Conservation (phyloP, 2,113 vertebrate genomes). For the Corythaeola cristata region DNA sequence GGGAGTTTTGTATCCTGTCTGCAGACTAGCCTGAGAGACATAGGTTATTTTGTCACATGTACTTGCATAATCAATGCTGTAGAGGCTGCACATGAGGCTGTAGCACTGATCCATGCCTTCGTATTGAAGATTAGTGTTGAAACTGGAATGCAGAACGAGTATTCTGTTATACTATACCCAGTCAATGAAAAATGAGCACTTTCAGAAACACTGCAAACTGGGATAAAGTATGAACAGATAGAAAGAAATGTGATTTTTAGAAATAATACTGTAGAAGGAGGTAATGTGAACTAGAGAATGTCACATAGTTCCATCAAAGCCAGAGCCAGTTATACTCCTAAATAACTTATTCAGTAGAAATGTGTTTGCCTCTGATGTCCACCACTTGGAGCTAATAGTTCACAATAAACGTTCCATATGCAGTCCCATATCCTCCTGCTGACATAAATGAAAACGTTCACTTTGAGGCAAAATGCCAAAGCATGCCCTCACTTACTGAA, state of each 20-base stretch:
- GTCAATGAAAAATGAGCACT: not conserved
- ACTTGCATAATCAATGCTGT: not conserved
- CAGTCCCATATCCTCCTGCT: not conserved
- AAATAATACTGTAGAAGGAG: not conserved
- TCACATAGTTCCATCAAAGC: not conserved
- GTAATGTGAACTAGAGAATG: not conserved
- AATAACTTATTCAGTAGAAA: not conserved
- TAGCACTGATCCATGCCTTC: not conserved
- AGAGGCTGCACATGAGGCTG: not conserved
- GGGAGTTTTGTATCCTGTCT: not conserved
- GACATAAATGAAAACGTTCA: not conserved
- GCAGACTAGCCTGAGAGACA: not conserved
- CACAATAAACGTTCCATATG: not conserved
- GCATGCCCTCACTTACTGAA: not conserved
- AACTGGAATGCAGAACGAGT: not conserved
- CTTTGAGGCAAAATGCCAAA: not conserved
- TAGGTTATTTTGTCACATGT: not conserved
- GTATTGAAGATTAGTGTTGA: not conserved
- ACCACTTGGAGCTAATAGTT: not conserved
- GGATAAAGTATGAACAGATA: not conserved
- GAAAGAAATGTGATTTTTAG: not conserved
- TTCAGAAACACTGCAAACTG: not conserved
- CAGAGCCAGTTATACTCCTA: not conserved
- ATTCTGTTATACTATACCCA: not conserved
- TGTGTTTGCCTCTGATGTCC: not conserved